Percentiles rank a stretch among this genome's conserved stretches.
Evolutionary conservation across 2,797 vertebrate genomes (phyloP).

Genomic region (Squalus acanthias): DNA sequence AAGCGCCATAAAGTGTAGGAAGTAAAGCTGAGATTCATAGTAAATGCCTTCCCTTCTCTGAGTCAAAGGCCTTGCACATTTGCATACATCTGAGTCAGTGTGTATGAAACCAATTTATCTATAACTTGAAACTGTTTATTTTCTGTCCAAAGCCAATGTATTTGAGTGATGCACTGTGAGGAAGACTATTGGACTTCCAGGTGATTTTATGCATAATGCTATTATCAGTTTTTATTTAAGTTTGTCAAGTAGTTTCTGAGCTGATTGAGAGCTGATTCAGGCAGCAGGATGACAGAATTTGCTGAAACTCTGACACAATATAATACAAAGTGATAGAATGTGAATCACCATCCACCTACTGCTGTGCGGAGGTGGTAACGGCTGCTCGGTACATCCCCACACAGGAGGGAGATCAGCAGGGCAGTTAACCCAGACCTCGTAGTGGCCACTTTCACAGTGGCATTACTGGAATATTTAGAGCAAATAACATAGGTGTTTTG

Average conservation of each 20-base stretch:
- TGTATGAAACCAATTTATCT: conserved; percentile 54
- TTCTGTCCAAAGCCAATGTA: conserved; percentile 44
- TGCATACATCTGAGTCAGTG: conserved; percentile 49
- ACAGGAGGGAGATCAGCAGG: neutral
- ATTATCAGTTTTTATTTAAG: neutral
- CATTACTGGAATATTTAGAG: neutral
- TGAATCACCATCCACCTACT: neutral
- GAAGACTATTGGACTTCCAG: neutral
- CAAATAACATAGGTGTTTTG: neutral
- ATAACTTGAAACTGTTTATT: conserved; percentile 50
- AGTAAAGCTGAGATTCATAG: conserved; percentile 40
- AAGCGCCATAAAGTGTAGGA: conserved; percentile 59
- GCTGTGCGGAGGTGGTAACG: neutral
- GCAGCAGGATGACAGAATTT: neutral
- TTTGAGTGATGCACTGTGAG: neutral
- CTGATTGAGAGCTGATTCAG: neutral
- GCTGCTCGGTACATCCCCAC: neutral
- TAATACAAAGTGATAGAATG: neutral
- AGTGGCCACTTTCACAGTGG: neutral
- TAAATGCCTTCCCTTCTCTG: conserved; percentile 52
- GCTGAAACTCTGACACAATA: conserved; percentile 3
- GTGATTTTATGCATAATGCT: neutral
- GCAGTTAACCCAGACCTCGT: neutral
- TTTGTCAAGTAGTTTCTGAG: neutral
- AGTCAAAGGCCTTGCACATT: conserved; percentile 56